Conservation (phyloP, 1,140 invertebrate species). For the Trichonephila clavata region DNA sequence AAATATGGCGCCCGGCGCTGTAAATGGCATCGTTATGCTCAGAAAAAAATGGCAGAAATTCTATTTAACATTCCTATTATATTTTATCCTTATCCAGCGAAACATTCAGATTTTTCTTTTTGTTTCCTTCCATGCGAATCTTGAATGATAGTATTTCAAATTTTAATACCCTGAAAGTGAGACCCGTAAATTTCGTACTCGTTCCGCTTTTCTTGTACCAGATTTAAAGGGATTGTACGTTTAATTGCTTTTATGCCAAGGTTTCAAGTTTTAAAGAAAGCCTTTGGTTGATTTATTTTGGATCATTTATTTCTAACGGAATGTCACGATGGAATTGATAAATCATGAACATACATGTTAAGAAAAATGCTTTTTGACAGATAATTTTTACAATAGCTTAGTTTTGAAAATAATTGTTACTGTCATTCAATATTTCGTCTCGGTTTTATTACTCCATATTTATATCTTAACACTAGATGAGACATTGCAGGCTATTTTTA, state of each 20-base stretch:
- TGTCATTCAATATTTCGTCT: too few species aligned
- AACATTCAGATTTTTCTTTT: neutral
- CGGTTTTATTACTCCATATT: too few species aligned
- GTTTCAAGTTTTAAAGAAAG: neutral
- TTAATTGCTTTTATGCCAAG: neutral
- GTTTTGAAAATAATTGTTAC: too few species aligned
- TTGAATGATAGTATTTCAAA: neutral
- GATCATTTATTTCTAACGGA: too few species aligned
- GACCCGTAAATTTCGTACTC: neutral
- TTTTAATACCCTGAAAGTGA: neutral
- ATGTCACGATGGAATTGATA: too few species aligned
- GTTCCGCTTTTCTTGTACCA: neutral
- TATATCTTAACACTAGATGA: too few species aligned
- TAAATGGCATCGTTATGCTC: conserved; percentile 33
- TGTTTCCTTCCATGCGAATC: neutral
- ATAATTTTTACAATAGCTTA: too few species aligned
- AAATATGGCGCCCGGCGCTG: neutral
- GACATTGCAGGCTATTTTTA: too few species aligned
- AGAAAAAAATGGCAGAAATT: conserved; percentile 1
- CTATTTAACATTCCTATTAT: conserved; percentile 30
- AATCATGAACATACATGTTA: too few species aligned
- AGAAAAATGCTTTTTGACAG: too few species aligned
- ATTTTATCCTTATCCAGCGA: neutral
- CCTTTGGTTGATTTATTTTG: too few species aligned
- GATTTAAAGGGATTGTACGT: neutral